Base-by-base conservation (phyloP, 2,888 invertebrate genomes). In the Microdon myrmicae region DNA sequence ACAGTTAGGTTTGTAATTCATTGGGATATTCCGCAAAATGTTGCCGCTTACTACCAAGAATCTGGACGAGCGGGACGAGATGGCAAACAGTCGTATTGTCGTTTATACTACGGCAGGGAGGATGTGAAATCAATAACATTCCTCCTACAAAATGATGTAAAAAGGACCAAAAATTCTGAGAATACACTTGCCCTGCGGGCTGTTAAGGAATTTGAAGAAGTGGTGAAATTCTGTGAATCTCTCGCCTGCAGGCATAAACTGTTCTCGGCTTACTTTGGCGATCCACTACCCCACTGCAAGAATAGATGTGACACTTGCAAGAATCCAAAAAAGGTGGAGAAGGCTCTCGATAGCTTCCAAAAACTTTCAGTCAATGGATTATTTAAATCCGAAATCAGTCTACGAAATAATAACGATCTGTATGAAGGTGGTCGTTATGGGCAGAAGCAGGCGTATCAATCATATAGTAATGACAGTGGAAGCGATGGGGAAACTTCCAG, bases 1-100 rank as follows among this genome's bases (percentile, higher is more conserved):
- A 87, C 90, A 48, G 99, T 99, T 8, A 91, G 96, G 67, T 94
- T 95, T 77, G 98, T 99, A 2, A 89, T 92, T 4, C 98, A 99
- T 80, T 99, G 97, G 98, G 93, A 94, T 14, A 84, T 95, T 22
- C 93, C 98, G 0, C 94, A 96, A 77, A 94, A 92, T 73, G 90
- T 98, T 39, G 94, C 97, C 0, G 93, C 92, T 0, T 99, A 96
- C 79, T 99, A 99, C 77, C 86, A 86, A 78, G 86, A 85, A 70
- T 78, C 77, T 1, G 77, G 77, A 37, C 84, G 98, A 73, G 98
- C 98, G 6, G 99, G 99, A 0, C 86, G 99, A 68, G 99, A 99
- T 80, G 96, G 96, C 0, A 86, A 88, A 70, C 86, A 86, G 12
- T 90, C 97, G 0, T 89, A 85, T 74, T 98, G 98, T 77, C 86